Evolutionary conservation across 2,113 vertebrate genomes (phyloP), one percentile per base, ranked within the genome.

Genomic region (Galbula dea): DNA sequence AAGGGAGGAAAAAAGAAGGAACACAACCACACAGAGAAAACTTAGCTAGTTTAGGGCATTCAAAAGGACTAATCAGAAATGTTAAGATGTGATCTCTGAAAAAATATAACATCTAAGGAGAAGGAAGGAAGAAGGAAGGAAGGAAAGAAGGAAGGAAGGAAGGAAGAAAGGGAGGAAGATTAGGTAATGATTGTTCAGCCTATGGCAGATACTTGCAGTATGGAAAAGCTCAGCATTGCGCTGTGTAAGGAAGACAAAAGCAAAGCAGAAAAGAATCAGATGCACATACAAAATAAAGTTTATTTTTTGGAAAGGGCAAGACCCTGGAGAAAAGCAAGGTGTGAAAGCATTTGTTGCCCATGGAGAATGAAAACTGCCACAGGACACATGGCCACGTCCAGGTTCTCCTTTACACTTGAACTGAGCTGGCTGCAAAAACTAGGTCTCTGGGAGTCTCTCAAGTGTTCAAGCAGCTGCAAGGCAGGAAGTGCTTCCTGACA

Each of bases 1-100:
- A 94, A 95, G 48, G 29, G 45, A 94, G n/a, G 57, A 88, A 79
- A 89, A 83, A 58, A 91, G 21, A 75, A 36, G 21, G 34, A 93
- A 63, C n/a, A 39, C 41, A 89, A 89, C 45, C 57, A 82, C 69
- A 84, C 7, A 62, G 66, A 78, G 36, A 61, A 91, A 81, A 24
- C 24, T 57, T 87, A 43, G 41, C 45, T 52, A 61, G 59, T n/a
- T 26, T 30, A 58, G 59, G 58, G 59, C 43, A 52, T 66, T 71
- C 39, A 92, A 75, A 85, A 45, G 9, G 19, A 63, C 27, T 79
- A 36, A 57, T 58, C 58, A 89, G 62, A 89, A 79, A 92, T 17
- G 24, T n/a, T 66, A 73, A 79, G 41, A 51, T 26, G 62, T 16
- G 34, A 62, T n/a, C 54, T 32, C 36, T 10, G 12, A 72, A 66